Conservation (phyloP, 2,888 invertebrate species). For the Biston stratarius region DNA sequence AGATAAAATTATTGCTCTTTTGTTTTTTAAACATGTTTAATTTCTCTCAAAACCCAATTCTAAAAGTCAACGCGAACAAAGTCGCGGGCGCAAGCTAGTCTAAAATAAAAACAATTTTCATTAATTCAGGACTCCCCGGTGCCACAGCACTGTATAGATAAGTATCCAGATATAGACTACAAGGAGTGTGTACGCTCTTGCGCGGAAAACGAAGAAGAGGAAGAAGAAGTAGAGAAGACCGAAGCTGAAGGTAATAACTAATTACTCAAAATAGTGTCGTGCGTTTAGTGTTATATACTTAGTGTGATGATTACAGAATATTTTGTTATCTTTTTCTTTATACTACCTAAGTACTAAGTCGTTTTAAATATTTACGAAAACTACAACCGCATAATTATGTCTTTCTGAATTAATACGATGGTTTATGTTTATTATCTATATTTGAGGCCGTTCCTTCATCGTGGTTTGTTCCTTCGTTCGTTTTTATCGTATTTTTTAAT, state of each 20-base stretch:
- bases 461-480: too few species aligned
- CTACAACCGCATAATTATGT: background rate
- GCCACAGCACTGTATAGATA: conserved; percentile 56
- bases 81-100: too few species aligned
- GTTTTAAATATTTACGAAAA: background rate
- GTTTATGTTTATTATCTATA: too few species aligned
- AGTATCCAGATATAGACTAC: conserved; percentile 52
- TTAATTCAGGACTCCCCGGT: conserved; percentile 55
- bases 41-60: too few species aligned
- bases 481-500: too few species aligned
- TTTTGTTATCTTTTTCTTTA: background rate
- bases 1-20: too few species aligned
- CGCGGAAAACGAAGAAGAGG: conserved; percentile 33
- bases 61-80: too few species aligned
- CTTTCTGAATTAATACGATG: background rate
- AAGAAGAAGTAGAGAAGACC: conserved; percentile 45
- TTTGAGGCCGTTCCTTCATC: too few species aligned
- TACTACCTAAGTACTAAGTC: background rate
- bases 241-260: conserved; percentile 22
- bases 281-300: too few species aligned
- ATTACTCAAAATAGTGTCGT: background rate
- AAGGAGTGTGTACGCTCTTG: conserved; percentile 62
- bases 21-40: too few species aligned
- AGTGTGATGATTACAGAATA: too few species aligned
- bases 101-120: background rate